phyloP scores from a whole-genome alignment of 2,113 vertebrate species.

The Tamias sibiricus region DNA sequence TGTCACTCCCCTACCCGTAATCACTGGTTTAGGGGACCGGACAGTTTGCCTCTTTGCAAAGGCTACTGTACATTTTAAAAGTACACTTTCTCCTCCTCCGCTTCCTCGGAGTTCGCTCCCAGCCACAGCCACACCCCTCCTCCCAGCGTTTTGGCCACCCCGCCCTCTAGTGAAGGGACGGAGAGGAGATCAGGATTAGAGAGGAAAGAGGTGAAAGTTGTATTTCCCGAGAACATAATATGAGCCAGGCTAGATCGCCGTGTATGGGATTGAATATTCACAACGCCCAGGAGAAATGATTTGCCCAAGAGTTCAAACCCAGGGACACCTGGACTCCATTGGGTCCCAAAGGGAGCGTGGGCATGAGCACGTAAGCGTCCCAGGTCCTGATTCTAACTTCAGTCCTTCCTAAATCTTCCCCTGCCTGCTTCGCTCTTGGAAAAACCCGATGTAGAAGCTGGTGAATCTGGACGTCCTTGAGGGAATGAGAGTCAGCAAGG shows the following conservation, averaged over 20 bases:
- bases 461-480: neutral
- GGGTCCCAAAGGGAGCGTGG: neutral
- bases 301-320: neutral
- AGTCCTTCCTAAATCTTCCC: neutral
- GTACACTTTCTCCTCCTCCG: neutral
- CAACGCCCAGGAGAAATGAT: neutral
- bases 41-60: neutral
- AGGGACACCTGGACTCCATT: neutral
- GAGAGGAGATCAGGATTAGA: neutral
- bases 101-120: neutral
- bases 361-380: neutral
- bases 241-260: neutral
- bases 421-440: neutral
- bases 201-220: neutral
- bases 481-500: neutral
- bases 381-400: neutral
- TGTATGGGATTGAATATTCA: neutral
- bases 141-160: neutral
- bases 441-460: neutral
- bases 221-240: neutral
- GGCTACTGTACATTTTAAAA: too few species aligned
- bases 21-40: neutral
- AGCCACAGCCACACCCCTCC: too few species aligned
- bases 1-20: neutral
- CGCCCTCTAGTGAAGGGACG: neutral